A percentile compares a stretch with the other conserved stretches of the same genome.
Conservation (phyloP, 2,113 vertebrate genomes). For the Pomatostomus ruficeps region DNA sequence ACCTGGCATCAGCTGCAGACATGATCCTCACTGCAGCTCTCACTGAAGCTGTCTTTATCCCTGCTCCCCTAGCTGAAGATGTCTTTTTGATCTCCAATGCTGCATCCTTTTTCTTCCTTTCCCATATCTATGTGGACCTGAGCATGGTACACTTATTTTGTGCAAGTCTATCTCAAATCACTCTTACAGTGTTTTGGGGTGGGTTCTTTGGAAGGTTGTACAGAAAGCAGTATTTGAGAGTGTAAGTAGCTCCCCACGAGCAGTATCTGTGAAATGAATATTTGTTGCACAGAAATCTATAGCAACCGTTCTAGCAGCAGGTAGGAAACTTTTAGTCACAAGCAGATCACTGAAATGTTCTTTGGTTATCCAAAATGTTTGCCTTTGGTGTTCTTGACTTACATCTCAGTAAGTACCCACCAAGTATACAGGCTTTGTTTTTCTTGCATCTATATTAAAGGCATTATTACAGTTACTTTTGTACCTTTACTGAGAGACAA, state of each 20-base stretch:
- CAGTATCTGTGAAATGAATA: neutral
- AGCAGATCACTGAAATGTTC: neutral
- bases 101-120: neutral
- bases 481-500: neutral
- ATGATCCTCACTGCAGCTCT: neutral
- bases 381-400: neutral
- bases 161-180: neutral
- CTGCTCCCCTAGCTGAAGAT: neutral
- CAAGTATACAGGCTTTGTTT: neutral
- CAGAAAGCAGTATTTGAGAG: neutral
- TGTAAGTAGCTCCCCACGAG: accelerated
- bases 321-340: neutral
- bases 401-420: neutral
- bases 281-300: neutral
- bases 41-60: neutral
- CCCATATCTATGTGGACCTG: neutral
- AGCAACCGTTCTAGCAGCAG: neutral
- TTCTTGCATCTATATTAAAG: neutral
- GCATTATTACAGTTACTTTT: neutral
- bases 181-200: neutral
- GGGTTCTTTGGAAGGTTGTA: neutral
- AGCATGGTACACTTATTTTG: neutral
- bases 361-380: neutral
- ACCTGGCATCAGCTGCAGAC: neutral
- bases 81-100: neutral